Evolutionary conservation across 2,888 invertebrate genomes (phyloP), one percentile per base, ranked within the genome.

Genomic region (Himalopsyche anomala): DNA sequence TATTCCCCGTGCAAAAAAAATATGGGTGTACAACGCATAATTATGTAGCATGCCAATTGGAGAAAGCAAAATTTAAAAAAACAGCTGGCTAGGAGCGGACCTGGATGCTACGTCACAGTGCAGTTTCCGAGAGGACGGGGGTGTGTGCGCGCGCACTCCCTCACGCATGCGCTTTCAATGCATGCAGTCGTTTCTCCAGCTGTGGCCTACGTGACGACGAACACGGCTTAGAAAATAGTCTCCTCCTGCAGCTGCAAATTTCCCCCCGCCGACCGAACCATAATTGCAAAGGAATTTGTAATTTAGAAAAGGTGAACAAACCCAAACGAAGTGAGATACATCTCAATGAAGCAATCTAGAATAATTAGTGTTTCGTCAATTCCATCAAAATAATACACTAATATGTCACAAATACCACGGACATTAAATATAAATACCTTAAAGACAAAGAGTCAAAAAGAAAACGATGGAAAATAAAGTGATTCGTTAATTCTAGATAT

Each of bases 121-220:
- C 74, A 74, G 74, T 74, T 74, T 74, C 19, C 36, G 36, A 74
- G 36, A 69, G 74, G 74, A 62, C 74, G 36, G 74, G 12, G 74
- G 38, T 28, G 74, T 74, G 38, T 36, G 74, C 74, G 74, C 74
- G 74, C 74, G 74, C 74, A 74, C 74, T 74, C 36, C 74, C 38
- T 74, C 74, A 19, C 74, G 74, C 74, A 74, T 74, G 74, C 74
- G 74, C 74, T 74, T 74, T 38, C 74, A 74, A 15, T 12, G 36
- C 74, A 74, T 74, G 74, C 74, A 74, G 74, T 36, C 74, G 74
- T 38, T 74, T 74, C 74, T 74, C 74, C 74, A 74, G 74, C 74
- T 2, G 74, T 74, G 74, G 74, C 74, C 74, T 74, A 74, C 74
- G 74, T 74, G 74, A 74, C 74, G 36, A 36, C 36, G 74, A 74